phyloP scores from a whole-genome alignment of 1,140 invertebrate species.

The Yoshiicerus persimilis region DNA sequence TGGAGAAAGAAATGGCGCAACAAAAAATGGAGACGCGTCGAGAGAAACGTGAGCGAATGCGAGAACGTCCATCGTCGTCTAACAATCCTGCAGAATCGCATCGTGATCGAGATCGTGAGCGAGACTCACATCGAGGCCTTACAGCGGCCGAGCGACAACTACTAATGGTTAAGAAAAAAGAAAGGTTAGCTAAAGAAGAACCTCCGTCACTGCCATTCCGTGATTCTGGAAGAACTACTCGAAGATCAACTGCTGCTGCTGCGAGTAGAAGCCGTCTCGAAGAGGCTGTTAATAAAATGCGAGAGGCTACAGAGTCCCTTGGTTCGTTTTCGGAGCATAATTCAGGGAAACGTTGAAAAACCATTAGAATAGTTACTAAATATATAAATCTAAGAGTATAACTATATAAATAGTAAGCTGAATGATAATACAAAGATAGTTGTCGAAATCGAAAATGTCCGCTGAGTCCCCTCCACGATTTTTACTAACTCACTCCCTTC shows the following conservation, averaged over 20 bases:
- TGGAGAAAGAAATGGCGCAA: constrained; percentile 48
- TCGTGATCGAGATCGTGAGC: not conserved
- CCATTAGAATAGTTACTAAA: not conserved
- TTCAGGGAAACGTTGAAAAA: not conserved
- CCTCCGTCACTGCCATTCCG: not conserved
- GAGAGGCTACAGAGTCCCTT: constrained; percentile 28
- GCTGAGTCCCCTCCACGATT: not conserved
- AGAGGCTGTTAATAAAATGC: constrained; percentile 47
- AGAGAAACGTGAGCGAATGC: constrained; percentile 39
- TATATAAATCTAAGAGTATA: not conserved
- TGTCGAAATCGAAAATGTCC: not conserved
- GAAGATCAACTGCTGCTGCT: constrained; percentile 39
- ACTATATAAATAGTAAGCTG: not conserved
- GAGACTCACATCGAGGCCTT: constrained; percentile 37
- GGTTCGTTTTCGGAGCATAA: constrained; percentile 1
- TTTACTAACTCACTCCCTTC: constrained; percentile 1
- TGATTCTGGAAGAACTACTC: constrained; percentile 39
- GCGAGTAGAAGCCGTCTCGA: constrained; percentile 38
- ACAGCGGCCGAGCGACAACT: constrained; percentile 46
- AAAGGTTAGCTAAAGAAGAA: constrained; percentile 48
- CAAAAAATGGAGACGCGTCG: constrained; percentile 47
- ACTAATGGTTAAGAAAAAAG: constrained; percentile 48
- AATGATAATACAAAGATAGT: not conserved
- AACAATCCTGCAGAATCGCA: not conserved
- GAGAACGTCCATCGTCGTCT: not conserved